Evolutionary conservation across 2,888 invertebrate species (phyloP).

Genomic region (Drosophila sordidula): DNA sequence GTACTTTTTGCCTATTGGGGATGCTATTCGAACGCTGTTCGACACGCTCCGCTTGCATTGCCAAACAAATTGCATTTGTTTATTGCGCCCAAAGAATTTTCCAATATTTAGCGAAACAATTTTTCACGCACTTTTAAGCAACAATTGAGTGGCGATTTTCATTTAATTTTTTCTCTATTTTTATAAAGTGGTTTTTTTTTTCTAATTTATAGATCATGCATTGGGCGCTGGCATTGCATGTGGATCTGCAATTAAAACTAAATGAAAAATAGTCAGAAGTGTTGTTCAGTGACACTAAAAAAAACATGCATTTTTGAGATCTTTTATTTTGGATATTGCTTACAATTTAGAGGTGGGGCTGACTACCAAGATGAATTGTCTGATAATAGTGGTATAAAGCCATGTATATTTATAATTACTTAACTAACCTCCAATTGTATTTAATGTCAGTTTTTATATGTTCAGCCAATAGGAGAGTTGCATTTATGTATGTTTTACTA

Average conservation of each 20-base stretch:
- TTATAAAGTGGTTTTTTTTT: not conserved
- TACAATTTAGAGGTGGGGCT: slow-evolving; percentile 55
- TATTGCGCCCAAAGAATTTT: slow-evolving; percentile 27
- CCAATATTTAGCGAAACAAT: slow-evolving; percentile 29
- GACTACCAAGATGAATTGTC: slow-evolving; percentile 4
- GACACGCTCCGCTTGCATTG: slow-evolving; percentile 35
- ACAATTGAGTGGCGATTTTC: not conserved
- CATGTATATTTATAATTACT: not conserved
- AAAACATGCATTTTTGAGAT: slow-evolving; percentile 13
- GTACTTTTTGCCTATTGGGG: slow-evolving; percentile 11
- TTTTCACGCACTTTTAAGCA: slow-evolving; percentile 23
- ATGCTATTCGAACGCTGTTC: slow-evolving; percentile 25
- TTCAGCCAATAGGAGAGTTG: too few relatives aligned
- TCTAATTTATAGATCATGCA: not conserved
- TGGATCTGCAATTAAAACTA: slow-evolving; percentile 20
- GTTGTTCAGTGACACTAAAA: not conserved
- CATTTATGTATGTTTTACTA: too few relatives aligned
- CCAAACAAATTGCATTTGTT: slow-evolving; percentile 55
- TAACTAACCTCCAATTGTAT: too few relatives aligned
- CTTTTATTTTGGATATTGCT: slow-evolving; percentile 30
- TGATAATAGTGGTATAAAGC: not conserved
- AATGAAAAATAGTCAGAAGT: slow-evolving; percentile 10
- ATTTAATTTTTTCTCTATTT: slow-evolving; percentile 1
- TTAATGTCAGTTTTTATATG: too few relatives aligned
- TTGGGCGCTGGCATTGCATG: slow-evolving; percentile 49